Conservation (phyloP, 2,113 vertebrate species). For the Cichladusa arquata region DNA sequence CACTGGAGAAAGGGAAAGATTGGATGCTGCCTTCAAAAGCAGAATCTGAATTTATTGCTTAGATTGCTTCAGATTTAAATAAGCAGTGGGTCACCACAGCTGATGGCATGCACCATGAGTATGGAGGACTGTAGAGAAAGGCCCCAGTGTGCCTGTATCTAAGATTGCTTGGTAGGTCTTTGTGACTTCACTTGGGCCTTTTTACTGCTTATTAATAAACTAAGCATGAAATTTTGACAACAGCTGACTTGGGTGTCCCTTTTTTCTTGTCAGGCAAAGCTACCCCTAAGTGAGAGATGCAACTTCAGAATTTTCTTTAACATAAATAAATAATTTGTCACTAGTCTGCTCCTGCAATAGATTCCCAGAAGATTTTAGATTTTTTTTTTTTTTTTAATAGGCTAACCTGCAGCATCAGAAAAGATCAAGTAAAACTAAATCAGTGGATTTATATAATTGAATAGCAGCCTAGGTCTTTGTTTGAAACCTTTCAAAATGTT, state of each 20-base stretch:
- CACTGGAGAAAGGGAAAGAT: neutral
- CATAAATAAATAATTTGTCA: neutral
- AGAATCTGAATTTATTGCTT: neutral
- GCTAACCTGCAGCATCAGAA: neutral
- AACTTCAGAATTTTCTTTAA: neutral
- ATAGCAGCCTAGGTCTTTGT: neutral
- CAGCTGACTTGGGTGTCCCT: neutral
- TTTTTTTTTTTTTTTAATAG: neutral
- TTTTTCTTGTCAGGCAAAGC: neutral
- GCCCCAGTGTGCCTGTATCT: neutral
- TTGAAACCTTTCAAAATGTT: neutral
- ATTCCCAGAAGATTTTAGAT: neutral
- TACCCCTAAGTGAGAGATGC: neutral
- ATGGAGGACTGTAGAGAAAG: neutral
- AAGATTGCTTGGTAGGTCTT: neutral
- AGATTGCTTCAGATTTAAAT: neutral
- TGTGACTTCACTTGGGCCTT: neutral
- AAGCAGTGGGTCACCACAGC: neutral
- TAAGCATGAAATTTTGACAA: neutral
- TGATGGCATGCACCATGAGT: accelerated
- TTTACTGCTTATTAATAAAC: neutral
- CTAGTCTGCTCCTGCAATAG: neutral
- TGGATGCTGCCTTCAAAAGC: neutral
- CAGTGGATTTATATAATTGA: neutral
- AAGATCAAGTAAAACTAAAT: neutral